A percentile compares a stretch with the other conserved stretches of the same genome.
Evolutionary conservation across 2,888 invertebrate genomes (phyloP).

Genomic region (Lycocerus yunnanus): DNA sequence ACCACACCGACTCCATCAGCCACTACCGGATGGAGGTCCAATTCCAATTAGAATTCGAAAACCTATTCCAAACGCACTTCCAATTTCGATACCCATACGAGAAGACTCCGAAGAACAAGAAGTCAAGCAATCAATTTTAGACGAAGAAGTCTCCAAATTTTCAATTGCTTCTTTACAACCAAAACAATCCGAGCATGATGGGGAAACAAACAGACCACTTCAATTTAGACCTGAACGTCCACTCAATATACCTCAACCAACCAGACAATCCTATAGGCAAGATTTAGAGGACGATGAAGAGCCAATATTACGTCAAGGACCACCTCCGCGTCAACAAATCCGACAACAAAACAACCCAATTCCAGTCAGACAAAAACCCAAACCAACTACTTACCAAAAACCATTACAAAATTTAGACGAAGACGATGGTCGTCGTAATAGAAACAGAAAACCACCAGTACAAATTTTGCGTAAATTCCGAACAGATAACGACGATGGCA

Average conservation of each 20-base stretch:
- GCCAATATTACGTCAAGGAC: constrained; percentile 6
- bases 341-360: constrained; percentile 53
- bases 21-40: constrained; percentile 49
- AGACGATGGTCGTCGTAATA: constrained; percentile 53
- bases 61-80: constrained; percentile 48
- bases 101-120: constrained; percentile 59
- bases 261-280: constrained; percentile 29
- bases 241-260: constrained; percentile 40
- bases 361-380: constrained; percentile 56
- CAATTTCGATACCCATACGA: constrained; percentile 36
- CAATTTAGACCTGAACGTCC: constrained; percentile 51
- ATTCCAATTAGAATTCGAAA: constrained; percentile 54
- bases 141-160: constrained; percentile 49
- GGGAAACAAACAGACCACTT: constrained; percentile 36
- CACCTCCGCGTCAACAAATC: constrained; percentile 29
- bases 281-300: constrained; percentile 19
- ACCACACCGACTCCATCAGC: constrained; percentile 40
- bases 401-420: constrained; percentile 46
- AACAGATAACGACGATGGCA: constrained; percentile 80
- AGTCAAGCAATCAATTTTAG: constrained; percentile 36
- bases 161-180: constrained; percentile 40
- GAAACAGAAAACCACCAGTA: constrained; percentile 51
- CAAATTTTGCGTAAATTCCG: constrained; percentile 64
- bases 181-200: constrained; percentile 11
- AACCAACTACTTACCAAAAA: constrained; percentile 49